phyloP scores from a whole-genome alignment of 64 coral and sea anemone genomes.

The Pocillopora damicornis region DNA sequence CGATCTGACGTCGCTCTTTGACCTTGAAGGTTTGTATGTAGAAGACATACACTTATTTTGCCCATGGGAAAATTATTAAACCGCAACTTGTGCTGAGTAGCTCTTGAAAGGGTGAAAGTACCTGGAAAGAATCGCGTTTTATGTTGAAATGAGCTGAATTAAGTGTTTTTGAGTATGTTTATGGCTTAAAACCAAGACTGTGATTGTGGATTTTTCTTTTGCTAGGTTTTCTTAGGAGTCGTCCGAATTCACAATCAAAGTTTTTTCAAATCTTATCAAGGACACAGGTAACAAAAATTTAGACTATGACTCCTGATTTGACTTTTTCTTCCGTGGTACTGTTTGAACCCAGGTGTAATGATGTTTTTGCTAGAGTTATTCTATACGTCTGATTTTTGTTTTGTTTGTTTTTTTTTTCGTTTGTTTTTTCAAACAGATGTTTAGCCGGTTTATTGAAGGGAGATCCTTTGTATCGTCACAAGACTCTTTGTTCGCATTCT shows the following conservation, averaged over 20 bases:
- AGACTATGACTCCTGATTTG: not conserved
- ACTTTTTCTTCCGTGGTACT: not conserved
- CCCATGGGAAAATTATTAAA: not conserved
- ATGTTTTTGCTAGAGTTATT: too few species aligned
- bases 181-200: not conserved
- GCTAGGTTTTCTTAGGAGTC: conserved; percentile 84
- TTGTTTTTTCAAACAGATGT: conserved; percentile 70
- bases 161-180: not conserved
- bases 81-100: too few species aligned
- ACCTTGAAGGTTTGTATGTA: conserved; percentile 71
- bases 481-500: conserved; percentile 83
- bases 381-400: not conserved
- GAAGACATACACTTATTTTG: not conserved
- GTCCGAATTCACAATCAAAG: conserved; percentile 79
- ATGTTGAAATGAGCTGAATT: too few species aligned
- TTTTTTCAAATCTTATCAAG: conserved; percentile 73
- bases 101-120: too few species aligned
- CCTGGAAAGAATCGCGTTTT: too few species aligned
- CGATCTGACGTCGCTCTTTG: conserved; percentile 90
- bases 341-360: not conserved
- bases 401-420: not conserved
- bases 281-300: conserved; percentile 64
- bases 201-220: not conserved
- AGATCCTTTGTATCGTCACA: conserved; percentile 90
- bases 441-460: conserved; percentile 96